These are phyloP conservation scores for Periophthalmodon schlosseri DNA, from an alignment of 2,113 vertebrate genomes.

Conservation along the genomic window DNA sequence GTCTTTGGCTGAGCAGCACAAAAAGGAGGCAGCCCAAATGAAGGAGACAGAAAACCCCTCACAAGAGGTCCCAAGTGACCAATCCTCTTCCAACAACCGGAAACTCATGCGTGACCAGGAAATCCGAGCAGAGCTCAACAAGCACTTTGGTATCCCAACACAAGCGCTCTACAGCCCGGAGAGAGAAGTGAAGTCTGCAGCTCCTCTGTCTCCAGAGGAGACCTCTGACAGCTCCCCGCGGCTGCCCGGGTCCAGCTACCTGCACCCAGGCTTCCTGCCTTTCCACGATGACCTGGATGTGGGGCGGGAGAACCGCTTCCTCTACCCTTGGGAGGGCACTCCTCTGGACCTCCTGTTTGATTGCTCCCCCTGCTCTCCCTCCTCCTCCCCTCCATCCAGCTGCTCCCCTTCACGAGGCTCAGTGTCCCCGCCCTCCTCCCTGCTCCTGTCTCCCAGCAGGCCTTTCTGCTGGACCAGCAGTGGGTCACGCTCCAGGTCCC, in stretches of 20 bases:
- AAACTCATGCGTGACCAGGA: constrained; percentile 94
- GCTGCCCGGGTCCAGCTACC: constrained; percentile 88
- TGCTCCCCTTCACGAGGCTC: constrained; percentile 93
- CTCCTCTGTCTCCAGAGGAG: constrained; percentile 67
- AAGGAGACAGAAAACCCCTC: constrained; percentile 66
- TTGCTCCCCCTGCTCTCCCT: constrained; percentile 88
- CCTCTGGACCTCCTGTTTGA: constrained; percentile 92
- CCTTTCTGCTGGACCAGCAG: constrained; percentile 84
- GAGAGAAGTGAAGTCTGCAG: constrained; percentile 50
- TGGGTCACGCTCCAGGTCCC: constrained; percentile 80
- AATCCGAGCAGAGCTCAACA: constrained; percentile 97
- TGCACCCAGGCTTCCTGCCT: constrained; percentile 89
- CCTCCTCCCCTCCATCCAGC: constrained; percentile 92
- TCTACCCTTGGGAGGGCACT: constrained; percentile 92
- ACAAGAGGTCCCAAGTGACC: constrained; percentile 66
- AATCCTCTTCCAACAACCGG: constrained; percentile 73
- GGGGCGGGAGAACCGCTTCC: constrained; percentile 86
- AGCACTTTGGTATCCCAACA: constrained; percentile 95
- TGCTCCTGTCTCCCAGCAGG: constrained; percentile 86
- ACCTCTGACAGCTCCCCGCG: constrained; percentile 81
- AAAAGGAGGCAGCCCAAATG: constrained; percentile 77
- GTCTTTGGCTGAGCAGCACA: constrained; percentile 80
- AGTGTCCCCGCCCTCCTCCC: constrained; percentile 88
- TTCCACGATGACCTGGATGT: constrained; percentile 85
- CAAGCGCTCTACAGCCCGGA: constrained; percentile 80